Conservation (phyloP, 2,113 vertebrate species). For the Taurulus bubalis region DNA sequence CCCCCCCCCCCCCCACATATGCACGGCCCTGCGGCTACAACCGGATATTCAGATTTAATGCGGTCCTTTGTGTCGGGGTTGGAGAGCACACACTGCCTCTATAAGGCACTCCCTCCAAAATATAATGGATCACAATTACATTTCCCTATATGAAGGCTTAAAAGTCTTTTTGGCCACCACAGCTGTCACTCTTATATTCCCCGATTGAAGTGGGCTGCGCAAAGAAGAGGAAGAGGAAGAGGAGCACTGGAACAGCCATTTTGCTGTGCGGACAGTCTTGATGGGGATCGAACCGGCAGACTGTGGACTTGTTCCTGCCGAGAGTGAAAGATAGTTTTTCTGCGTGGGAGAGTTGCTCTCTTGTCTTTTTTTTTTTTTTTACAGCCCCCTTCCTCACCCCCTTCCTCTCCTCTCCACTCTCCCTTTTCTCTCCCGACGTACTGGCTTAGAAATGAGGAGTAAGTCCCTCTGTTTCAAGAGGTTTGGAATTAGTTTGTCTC, state of each 20-base stretch:
- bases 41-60: conserved; percentile 5
- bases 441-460: conserved; percentile 74
- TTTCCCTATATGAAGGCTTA: conserved; percentile 38
- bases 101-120: conserved; percentile 15
- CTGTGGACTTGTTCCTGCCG: conserved; percentile 45
- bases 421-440: conserved; percentile 55
- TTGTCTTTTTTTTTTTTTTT: conserved; percentile 36
- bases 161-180: conserved; percentile 59
- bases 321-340: conserved; percentile 47
- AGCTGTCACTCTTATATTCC: conserved; percentile 36
- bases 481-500: conserved; percentile 82
- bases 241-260: neutral
- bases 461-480: conserved; percentile 80
- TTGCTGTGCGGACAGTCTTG: neutral
- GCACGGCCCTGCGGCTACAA: neutral
- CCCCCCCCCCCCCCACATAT: neutral
- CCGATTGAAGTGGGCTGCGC: neutral
- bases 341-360: conserved; percentile 55
- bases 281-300: conserved; percentile 20
- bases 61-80: conserved; percentile 16
- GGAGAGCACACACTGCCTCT: neutral
- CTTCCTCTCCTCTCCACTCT: conserved; percentile 29
- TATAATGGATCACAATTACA: conserved; percentile 40
- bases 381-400: conserved; percentile 20
- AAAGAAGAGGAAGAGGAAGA: conserved; percentile 25